These are phyloP conservation scores for Eupristina koningsbergeri DNA, from an alignment of 1,140 invertebrate species.

Conservation along the genomic window DNA sequence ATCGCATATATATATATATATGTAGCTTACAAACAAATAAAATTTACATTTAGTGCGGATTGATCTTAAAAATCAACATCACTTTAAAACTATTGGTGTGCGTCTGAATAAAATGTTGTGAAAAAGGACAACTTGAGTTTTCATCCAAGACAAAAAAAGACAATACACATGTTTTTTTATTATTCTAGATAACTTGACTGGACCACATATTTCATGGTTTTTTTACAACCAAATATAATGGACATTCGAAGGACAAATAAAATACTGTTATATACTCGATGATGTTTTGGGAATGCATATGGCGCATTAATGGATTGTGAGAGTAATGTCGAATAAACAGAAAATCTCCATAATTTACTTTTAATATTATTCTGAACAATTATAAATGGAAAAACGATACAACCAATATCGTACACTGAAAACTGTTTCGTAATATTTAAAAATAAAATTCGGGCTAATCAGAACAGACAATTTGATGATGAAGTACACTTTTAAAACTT, in stretches of 20 bases:
- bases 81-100: neutral
- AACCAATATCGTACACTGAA: too few species aligned
- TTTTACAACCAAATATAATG: constrained; percentile 6
- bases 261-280: neutral
- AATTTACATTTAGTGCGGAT: neutral
- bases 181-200: neutral
- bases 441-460: too few species aligned
- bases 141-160: neutral
- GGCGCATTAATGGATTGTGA: neutral
- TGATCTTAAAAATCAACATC: neutral
- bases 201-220: neutral
- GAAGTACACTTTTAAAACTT: too few species aligned
- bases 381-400: too few species aligned
- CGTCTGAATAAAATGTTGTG: neutral
- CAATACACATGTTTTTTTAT: neutral
- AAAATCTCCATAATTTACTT: too few species aligned
- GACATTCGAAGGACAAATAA: neutral
- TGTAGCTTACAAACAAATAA: too few species aligned
- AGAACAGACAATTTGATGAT: too few species aligned
- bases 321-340: neutral
- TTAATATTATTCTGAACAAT: too few species aligned
- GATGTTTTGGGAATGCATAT: neutral
- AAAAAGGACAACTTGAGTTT: neutral
- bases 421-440: too few species aligned
- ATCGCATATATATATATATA: too few species aligned